These are phyloP conservation scores for Cynaeus angustus DNA, from an alignment of 2,888 invertebrate genomes.

Conservation along the genomic window DNA sequence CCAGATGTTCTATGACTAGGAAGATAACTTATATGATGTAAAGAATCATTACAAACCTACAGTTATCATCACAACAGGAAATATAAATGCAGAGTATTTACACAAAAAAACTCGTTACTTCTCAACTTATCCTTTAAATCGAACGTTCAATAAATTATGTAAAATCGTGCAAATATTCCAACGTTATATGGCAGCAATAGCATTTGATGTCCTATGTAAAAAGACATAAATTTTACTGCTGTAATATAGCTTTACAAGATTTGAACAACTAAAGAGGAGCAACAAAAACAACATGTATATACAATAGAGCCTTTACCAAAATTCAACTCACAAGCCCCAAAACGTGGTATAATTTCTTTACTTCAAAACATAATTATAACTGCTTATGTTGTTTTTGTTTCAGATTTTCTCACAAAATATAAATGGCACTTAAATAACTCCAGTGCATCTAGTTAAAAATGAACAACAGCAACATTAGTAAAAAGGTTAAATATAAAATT, in stretches of 20 bases:
- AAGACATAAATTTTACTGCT: not conserved
- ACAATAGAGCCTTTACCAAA: slow-evolving; percentile 16
- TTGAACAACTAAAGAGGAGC: slow-evolving; percentile 16
- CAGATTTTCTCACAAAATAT: slow-evolving; percentile 8
- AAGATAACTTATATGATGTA: slow-evolving; percentile 37
- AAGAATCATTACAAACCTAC: slow-evolving; percentile 14
- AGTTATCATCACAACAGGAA: slow-evolving; percentile 39
- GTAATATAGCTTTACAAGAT: not conserved
- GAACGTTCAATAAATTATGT: slow-evolving; percentile 37
- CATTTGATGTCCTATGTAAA: not conserved
- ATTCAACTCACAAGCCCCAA: slow-evolving; percentile 3
- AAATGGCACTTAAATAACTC: slow-evolving; percentile 42
- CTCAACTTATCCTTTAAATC: slow-evolving; percentile 11
- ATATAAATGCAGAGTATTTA: slow-evolving; percentile 35
- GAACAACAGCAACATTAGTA: slow-evolving; percentile 44
- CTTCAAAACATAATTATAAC: slow-evolving; percentile 6
- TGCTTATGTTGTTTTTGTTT: slow-evolving; percentile 36
- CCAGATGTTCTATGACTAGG: slow-evolving; percentile 46
- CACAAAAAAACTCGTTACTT: slow-evolving; percentile 11
- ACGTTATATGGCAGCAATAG: not conserved
- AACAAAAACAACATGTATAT: slow-evolving; percentile 43
- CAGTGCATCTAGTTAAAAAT: slow-evolving; percentile 32
- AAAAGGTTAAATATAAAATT: slow-evolving; percentile 43
- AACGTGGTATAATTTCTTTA: slow-evolving; percentile 6
- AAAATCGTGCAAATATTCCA: not conserved